These are phyloP conservation scores for Todiramphus chloris DNA, from an alignment of 2,113 vertebrate genomes.

Conservation along the genomic window DNA sequence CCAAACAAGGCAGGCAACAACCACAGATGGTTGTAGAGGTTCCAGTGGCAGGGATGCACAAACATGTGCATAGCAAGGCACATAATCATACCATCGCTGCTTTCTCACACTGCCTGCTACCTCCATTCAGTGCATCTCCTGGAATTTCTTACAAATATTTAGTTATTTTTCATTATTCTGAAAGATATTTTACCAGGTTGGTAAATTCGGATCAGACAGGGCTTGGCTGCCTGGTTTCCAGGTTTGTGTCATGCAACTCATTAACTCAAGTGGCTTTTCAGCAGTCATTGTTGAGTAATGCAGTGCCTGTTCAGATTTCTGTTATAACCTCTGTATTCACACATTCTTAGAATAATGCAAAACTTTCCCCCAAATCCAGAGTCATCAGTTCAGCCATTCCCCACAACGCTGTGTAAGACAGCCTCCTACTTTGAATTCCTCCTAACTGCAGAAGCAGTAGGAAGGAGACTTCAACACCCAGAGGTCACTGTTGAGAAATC, in stretches of 20 bases:
- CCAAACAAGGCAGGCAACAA: conserved; percentile 28
- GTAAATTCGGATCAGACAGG: background rate
- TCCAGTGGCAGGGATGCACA: background rate
- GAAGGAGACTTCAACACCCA: background rate
- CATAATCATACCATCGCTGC: background rate
- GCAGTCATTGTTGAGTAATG: background rate
- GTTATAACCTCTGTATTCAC: background rate
- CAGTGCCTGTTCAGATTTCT: background rate
- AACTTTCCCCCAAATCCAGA: background rate
- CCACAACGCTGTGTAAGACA: background rate
- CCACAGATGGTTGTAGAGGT: background rate
- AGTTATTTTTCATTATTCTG: background rate
- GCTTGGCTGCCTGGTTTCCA: background rate
- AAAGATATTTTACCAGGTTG: background rate
- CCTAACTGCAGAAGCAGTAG: background rate
- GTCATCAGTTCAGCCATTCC: background rate
- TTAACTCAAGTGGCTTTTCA: background rate
- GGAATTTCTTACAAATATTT: background rate
- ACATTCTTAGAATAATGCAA: background rate
- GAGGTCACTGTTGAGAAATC: background rate
- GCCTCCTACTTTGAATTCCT: background rate
- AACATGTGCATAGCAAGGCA: background rate
- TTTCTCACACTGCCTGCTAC: background rate
- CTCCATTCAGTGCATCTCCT: background rate
- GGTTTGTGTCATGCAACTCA: background rate